Evolutionary conservation across 2,797 vertebrate genomes (phyloP), one percentile per base, ranked within the genome.

Genomic region (Oryzias sinensis): DNA sequence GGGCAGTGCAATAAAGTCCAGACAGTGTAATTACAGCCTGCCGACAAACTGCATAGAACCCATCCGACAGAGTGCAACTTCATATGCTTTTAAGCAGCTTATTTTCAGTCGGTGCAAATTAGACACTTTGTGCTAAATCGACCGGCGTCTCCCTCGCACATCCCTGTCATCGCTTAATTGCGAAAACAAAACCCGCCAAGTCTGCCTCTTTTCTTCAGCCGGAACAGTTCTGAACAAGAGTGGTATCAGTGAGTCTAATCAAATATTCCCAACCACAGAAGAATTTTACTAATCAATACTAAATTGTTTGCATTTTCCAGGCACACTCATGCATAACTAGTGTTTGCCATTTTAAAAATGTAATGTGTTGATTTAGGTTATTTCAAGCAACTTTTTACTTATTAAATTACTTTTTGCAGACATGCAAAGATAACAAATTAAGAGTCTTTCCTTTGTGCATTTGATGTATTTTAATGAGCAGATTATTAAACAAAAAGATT

Each of bases 11-110:
- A 70, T 74, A 78, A 80, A 78, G 72, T 70, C 50, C 72, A 78
- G 78, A 79, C 77, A 68, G 62, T 64, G 65, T 82, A 84, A 87
- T 83, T 78, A 80, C 67, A 77, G 73, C 50, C 70, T 74, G 60
- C 65, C 43, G 27, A 60, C 76, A 71, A 78, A 81, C 68, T 74
- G 66, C 70, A 65, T 57, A 53, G 48, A 73, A 29, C 66, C 77
- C 3, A 53, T 75, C 68, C 60, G 45, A 73, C 66, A 43, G 60
- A 66, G 65, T 53, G 56, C 64, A 40, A 72, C 72, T 73, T 71
- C 77, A 65, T 67, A 47, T 73, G 72, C 76, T 83, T 80, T 81
- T 77, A 82, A 78, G 77, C 74, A 71, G 70, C 69, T 78, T 70
- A 76, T 76, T 80, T 74, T 71, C 69, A 65, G 73, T 56, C 61